A percentile compares a stretch with the other conserved stretches of the same genome.
Evolutionary conservation across 2,797 vertebrate genomes (phyloP).

Genomic region (Pangasius djambal): DNA sequence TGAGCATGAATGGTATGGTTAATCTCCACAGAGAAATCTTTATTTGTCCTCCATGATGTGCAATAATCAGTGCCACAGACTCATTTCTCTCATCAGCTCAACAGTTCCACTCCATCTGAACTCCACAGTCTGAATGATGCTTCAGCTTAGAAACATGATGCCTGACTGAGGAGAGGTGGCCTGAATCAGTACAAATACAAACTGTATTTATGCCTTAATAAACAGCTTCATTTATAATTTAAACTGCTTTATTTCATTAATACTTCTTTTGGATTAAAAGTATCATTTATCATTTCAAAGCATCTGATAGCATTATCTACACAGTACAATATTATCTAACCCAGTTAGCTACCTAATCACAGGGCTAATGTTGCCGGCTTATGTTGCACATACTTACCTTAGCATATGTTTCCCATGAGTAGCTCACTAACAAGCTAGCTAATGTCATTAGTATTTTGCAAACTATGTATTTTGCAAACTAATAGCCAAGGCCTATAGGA

Average conservation of each 20-base stretch:
- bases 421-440: too few species aligned
- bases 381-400: too few species aligned
- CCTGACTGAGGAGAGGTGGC: neutral
- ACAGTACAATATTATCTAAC: too few species aligned
- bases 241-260: neutral
- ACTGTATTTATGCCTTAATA: neutral
- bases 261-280: neutral
- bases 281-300: neutral
- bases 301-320: neutral
- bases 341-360: too few species aligned
- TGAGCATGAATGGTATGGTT: too few species aligned
- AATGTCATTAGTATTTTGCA: too few species aligned
- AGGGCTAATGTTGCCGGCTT: too few species aligned
- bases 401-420: too few species aligned
- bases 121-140: neutral
- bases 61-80: neutral
- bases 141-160: neutral
- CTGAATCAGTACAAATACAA: neutral
- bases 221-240: neutral
- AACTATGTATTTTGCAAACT: too few species aligned
- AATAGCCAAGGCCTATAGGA: too few species aligned
- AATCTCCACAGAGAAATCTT: too few species aligned
- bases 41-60: constrained; percentile 18
- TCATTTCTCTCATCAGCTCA: neutral
- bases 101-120: neutral